Evolutionary conservation across 1,140 invertebrate genomes (phyloP).

Genomic region (Aphelenchoides fujianensis): DNA sequence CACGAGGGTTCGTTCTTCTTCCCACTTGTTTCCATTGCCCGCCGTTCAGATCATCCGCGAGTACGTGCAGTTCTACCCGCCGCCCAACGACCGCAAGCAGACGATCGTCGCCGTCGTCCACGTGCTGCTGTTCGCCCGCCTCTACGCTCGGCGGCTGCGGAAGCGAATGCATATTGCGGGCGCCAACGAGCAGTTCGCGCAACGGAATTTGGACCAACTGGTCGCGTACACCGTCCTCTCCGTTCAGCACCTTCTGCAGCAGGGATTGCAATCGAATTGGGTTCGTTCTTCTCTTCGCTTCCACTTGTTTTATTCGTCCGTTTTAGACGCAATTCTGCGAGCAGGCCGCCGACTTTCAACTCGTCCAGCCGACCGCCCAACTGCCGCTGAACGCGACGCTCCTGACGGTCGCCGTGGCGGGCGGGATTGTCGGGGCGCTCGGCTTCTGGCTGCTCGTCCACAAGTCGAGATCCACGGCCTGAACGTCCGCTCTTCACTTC

Average conservation of each 20-base stretch:
- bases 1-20: background rate
- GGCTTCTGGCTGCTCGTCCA: background rate
- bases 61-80: background rate
- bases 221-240: background rate
- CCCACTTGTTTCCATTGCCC: background rate
- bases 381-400: background rate
- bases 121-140: background rate
- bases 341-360: background rate
- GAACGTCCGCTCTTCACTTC: too few relatives aligned
- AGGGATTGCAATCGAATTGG: background rate
- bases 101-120: background rate
- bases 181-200: background rate
- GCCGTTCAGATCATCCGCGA: conserved; percentile 7
- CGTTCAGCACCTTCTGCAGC: background rate
- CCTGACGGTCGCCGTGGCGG: background rate
- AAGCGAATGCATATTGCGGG: background rate
- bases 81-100: background rate
- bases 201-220: background rate
- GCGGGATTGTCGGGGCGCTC: too few relatives aligned
- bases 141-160: background rate
- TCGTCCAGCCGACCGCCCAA: background rate
- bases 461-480: background rate
- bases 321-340: conserved; percentile 4
- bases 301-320: background rate
- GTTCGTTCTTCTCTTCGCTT: background rate